phyloP scores from a whole-genome alignment of 2,888 invertebrate genomes.

The Branchipolynoe longqiensis region DNA sequence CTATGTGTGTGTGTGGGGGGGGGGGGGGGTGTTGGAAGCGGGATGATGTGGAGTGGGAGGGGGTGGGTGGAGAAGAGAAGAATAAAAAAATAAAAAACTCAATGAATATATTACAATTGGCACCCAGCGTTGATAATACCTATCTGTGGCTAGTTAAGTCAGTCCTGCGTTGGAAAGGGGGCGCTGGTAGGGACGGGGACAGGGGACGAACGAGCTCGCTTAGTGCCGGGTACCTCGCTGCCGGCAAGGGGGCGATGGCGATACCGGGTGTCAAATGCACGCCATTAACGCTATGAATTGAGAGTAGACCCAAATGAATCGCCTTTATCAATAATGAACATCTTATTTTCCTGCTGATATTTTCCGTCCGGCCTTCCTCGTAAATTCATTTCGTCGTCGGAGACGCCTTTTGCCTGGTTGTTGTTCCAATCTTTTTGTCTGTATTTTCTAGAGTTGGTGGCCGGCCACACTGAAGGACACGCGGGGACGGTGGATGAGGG shows the following conservation, averaged over 20 bases:
- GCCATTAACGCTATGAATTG: slow-evolving; percentile 25
- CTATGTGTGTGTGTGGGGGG: too few relatives aligned
- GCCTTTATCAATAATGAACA: slow-evolving; percentile 50
- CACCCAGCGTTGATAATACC: slow-evolving; percentile 4
- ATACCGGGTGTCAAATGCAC: neutral
- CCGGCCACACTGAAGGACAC: too few relatives aligned
- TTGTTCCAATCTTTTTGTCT: neutral
- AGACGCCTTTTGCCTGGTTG: neutral
- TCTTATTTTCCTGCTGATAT: slow-evolving; percentile 43
- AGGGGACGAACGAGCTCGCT: neutral
- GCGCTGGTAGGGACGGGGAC: neutral
- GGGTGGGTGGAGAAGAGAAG: neutral
- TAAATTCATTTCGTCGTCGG: slow-evolving; percentile 13
- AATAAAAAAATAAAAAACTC: neutral
- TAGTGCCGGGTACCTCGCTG: too few relatives aligned
- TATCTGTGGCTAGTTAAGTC: neutral
- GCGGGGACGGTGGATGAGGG: too few relatives aligned
- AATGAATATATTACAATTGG: slow-evolving; percentile 43
- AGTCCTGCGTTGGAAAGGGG: neutral
- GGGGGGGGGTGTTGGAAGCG: too few relatives aligned
- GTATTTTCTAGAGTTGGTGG: slow-evolving; percentile 11
- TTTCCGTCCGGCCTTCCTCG: slow-evolving; percentile 8
- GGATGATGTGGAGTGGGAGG: too few relatives aligned
- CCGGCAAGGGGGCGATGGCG: neutral
- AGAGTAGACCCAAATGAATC: slow-evolving; percentile 32